Evolutionary conservation across 1,140 invertebrate species (phyloP).

Genomic region (Potamilus streckersoni): DNA sequence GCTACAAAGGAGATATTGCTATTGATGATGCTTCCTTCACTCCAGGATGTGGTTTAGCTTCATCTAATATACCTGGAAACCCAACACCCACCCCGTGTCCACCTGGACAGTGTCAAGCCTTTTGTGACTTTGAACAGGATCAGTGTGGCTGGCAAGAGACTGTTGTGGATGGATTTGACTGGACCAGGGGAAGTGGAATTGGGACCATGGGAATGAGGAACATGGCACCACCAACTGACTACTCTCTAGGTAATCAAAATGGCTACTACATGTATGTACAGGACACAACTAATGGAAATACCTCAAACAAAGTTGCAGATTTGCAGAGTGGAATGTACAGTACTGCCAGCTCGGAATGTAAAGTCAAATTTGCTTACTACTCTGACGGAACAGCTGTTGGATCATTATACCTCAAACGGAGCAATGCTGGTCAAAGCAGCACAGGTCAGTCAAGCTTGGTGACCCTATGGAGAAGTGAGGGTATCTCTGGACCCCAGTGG

Average conservation of each 20-base stretch:
- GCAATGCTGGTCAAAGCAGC: conserved; percentile 16
- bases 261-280: conserved; percentile 51
- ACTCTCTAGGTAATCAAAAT: conserved; percentile 33
- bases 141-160: conserved; percentile 48
- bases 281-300: conserved; percentile 35
- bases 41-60: conserved; percentile 53
- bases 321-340: conserved; percentile 38
- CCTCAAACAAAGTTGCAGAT: conserved; percentile 30
- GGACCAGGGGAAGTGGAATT: conserved; percentile 41
- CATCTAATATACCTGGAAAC: conserved; percentile 9
- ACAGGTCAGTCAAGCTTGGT: conserved; percentile 11
- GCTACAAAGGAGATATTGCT: conserved; percentile 79
- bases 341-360: conserved; percentile 46
- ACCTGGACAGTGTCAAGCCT: conserved; percentile 39
- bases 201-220: conserved; percentile 20
- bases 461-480: conserved; percentile 32
- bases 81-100: conserved; percentile 39
- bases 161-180: conserved; percentile 44
- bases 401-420: conserved; percentile 28
- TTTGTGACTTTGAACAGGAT: conserved; percentile 49
- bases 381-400: conserved; percentile 74
- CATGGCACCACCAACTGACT: conserved; percentile 42
- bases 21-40: conserved; percentile 77
- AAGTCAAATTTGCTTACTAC: conserved; percentile 76
- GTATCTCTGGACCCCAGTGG: conserved; percentile 22